A percentile compares a stretch with the other conserved stretches of the same genome.
Conservation (phyloP, 2,888 invertebrate genomes). For the Heterodera filipjevi region DNA sequence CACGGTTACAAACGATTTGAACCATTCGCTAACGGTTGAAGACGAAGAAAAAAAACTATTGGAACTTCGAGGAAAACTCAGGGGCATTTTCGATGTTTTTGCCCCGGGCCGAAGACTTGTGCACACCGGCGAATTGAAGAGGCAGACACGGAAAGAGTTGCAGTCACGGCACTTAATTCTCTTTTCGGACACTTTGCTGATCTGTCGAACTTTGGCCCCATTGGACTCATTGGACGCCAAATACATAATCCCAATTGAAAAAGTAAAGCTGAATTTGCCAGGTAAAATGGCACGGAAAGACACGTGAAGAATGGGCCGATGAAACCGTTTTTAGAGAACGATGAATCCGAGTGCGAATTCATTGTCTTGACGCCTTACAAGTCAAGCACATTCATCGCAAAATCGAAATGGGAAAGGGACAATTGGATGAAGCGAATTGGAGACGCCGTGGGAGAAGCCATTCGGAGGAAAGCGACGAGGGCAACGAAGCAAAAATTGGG, state of each 20-base stretch:
- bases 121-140: constrained; percentile 53
- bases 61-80: constrained; percentile 49
- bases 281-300: not conserved
- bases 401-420: constrained; percentile 43
- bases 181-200: constrained; percentile 53
- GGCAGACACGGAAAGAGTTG: constrained; percentile 56
- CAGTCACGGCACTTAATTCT: constrained; percentile 52
- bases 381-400: constrained; percentile 44
- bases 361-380: constrained; percentile 41
- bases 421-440: constrained; percentile 40
- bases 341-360: constrained; percentile 46
- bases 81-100: constrained; percentile 57
- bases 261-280: constrained; percentile 41
- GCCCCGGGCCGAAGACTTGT: constrained; percentile 53
- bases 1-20: constrained; percentile 50
- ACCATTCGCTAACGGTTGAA: constrained; percentile 52
- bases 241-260: constrained; percentile 53
- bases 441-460: constrained; percentile 27
- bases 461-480: not conserved
- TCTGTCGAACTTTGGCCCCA: constrained; percentile 48
- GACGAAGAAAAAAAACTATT: constrained; percentile 50
- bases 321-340: constrained; percentile 38
- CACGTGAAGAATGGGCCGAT: not conserved
- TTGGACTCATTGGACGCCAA: constrained; percentile 46
- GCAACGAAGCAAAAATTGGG: constrained; percentile 4